phyloP scores from a whole-genome alignment of 2,797 vertebrate species.

The Eupleurogrammus muticus region DNA sequence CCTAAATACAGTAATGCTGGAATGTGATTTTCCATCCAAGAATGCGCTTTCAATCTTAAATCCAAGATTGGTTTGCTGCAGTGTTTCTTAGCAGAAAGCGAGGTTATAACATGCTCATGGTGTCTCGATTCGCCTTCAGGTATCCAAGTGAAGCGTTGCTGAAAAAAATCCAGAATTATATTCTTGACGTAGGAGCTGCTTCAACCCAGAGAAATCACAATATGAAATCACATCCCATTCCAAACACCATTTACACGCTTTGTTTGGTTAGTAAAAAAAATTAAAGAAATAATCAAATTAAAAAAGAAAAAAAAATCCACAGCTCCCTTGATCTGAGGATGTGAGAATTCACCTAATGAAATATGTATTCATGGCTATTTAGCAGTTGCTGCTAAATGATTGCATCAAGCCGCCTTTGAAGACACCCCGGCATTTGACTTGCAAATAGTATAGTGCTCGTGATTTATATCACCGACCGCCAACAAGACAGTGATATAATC shows the following conservation, averaged over 20 bases:
- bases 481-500: conserved; percentile 88
- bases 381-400: conserved; percentile 82
- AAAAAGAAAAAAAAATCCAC: conserved; percentile 3
- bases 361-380: conserved; percentile 79
- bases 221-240: conserved; percentile 1
- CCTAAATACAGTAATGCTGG: background rate
- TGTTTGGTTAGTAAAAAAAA: conserved; percentile 61
- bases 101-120: conserved; percentile 40
- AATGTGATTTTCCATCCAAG: background rate
- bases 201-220: conserved; percentile 27
- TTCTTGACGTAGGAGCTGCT: conserved; percentile 18
- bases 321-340: conserved; percentile 46
- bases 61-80: background rate
- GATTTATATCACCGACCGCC: conserved; percentile 82
- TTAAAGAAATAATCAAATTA: conserved; percentile 55
- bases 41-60: background rate
- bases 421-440: conserved; percentile 87
- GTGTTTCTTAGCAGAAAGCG: background rate
- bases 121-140: conserved; percentile 32
- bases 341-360: conserved; percentile 77
- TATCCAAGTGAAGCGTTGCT: conserved; percentile 49
- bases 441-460: conserved; percentile 86
- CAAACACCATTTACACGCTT: background rate
- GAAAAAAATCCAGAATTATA: background rate
- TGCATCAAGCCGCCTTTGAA: conserved; percentile 84